Evolutionary conservation across 2,113 vertebrate genomes (phyloP).

Genomic region (Maccullochella peelii): DNA sequence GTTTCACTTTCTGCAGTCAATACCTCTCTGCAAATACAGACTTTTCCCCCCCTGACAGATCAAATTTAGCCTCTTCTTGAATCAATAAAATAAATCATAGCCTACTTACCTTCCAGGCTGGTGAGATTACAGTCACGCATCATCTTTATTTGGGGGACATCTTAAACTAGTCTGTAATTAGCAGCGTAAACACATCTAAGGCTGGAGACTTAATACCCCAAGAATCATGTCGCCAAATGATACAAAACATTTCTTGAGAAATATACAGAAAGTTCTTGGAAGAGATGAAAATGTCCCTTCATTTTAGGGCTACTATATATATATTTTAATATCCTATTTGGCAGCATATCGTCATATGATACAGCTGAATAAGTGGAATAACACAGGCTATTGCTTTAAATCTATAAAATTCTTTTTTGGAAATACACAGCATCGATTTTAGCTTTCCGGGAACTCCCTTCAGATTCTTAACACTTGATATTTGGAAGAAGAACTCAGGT

Average conservation of each 20-base stretch:
- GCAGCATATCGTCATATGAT: not conserved
- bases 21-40: not conserved
- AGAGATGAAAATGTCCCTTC: not conserved
- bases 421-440: constrained; percentile 80
- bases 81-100: constrained; percentile 59
- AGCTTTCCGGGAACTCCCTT: constrained; percentile 82
- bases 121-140: constrained; percentile 38
- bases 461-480: constrained; percentile 85
- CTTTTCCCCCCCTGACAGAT: not conserved
- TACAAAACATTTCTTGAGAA: constrained; percentile 10
- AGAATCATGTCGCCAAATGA: not conserved
- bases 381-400: constrained; percentile 40
- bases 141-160: constrained; percentile 28
- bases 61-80: not conserved
- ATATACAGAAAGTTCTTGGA: not conserved
- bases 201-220: not conserved
- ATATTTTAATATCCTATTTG: constrained; percentile 7
- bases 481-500: constrained; percentile 87
- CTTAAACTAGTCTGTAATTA: not conserved
- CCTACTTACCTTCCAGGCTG: constrained; percentile 65
- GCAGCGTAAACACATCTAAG: not conserved
- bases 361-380: not conserved
- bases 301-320: not conserved
- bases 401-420: constrained; percentile 56
- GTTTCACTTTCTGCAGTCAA: constrained; percentile 7